Base-by-base conservation (phyloP, 2,797 vertebrate species). In the Borostomias antarcticus region DNA sequence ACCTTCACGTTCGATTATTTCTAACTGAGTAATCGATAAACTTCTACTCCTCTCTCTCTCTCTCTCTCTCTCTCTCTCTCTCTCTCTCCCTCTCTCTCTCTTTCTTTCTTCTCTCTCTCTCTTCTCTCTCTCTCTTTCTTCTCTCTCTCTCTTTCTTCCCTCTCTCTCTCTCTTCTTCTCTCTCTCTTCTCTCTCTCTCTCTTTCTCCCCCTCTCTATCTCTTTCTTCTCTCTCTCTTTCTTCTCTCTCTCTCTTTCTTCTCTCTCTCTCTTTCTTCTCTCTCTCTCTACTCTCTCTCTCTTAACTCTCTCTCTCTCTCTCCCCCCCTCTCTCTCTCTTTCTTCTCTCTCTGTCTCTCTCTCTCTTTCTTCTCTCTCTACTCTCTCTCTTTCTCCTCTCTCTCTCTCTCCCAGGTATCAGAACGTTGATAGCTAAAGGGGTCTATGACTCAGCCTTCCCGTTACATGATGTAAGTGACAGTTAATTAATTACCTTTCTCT, bases 371-470 rank as follows among this genome's bases (percentile, higher is more conserved):
- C 40, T 32, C 53, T 72, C 57, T 48, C 43, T 35, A 43, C 40
- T 54, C 25, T 23, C 47, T 32, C 50, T 29, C 28, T 47, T 50
- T 35, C 43, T 21, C 58, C 47, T 61, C 35, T n/a, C 62, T 74
- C 47, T 77, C 63, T 71, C 76, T 77, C 57, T 73, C 76, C 15
- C 80, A 99, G 98, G 97, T 72, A 96, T 99, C 90, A 92, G 90
- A 81, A 94, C 95, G 0, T 86, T 99, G 88, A 94, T 99, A 80
- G 96, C 96, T 77, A 98, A 95, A 76, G 94, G 95, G 11, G 86
- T 95, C 72, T 99, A 99, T n/a, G 96, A 98, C 28, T 86, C 96
- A 28, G 95, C 97, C 61, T 99, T 95, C 81, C 95, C 98, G 5
- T 92, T 99, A 62, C 98, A 99, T 1, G 97, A 99, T 54, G 97